Base-by-base conservation (phyloP, 1,140 invertebrate genomes). In the Globodera rostochiensis region DNA sequence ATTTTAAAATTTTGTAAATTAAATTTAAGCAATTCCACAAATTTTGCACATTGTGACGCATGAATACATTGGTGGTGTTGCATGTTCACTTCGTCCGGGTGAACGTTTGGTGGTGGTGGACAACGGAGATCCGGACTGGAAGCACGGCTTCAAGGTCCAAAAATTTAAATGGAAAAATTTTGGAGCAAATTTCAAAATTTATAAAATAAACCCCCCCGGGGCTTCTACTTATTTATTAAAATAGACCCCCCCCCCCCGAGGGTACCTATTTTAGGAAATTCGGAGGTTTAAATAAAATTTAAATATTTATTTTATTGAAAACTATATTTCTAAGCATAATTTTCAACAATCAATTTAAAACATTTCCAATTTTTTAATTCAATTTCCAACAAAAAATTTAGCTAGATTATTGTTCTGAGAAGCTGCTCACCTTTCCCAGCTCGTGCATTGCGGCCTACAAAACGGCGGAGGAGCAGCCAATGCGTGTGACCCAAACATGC, bases 71-170 rank as follows among this genome's bases (percentile, higher is more conserved):
- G 57, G 76, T 0, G 76, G 73, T n/a, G 76, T 74, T 66, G 74
- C 79, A 13, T 60, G 66, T 46, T n/a, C 83, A 36, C 76, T 89
- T 64, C 77, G 77, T 53, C 73, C 90, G 6, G 88, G 88, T 0
- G 86, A 89, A 45, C 80, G 89, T 36, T 57, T 89, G 73, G 77
- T 83, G 47, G 80, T 89, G 36, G 86, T 89, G 11, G 89, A 89
- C 75, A 89, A 90, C 79, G 88, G 88, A 13, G 88, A 89, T 82
- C 88, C 88, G 11, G 88, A 90, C 67, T 89, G 88, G 88, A 77
- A 86, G 9, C 89, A 89, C 80, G 88, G 88, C 25, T 90, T 90
- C 71, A 86, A 82, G 60, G 82, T 84, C 7, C 45, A 46, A n/a
- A 21, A 70, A 57, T 74, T 74, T 9, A 36, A 21, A 53, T 53